Evolutionary conservation across 2,113 vertebrate species (phyloP).

Genomic region (Arvicanthis niloticus): DNA sequence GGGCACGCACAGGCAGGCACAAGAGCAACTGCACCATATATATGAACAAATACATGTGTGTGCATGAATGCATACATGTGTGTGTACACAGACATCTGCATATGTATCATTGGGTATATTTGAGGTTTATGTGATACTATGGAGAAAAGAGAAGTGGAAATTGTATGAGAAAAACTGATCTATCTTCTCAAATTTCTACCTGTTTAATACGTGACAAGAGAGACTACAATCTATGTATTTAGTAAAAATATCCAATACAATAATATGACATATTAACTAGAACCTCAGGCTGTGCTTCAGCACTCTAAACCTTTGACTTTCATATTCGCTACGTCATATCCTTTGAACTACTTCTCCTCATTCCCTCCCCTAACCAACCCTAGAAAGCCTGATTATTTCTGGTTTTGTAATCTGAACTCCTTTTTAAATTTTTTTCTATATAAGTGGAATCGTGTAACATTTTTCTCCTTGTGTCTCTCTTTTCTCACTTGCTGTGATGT

Average conservation of each 20-base stretch:
- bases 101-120: background rate
- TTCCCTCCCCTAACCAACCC: too few relatives aligned
- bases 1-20: background rate
- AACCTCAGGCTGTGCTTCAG: background rate
- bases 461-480: background rate
- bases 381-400: background rate
- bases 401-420: background rate
- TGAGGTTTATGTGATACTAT: background rate
- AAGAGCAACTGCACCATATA: background rate
- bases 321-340: background rate
- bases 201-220: background rate
- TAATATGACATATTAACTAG: background rate
- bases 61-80: background rate
- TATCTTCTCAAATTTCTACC: background rate
- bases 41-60: background rate
- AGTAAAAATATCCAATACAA: background rate
- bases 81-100: background rate
- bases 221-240: constrained; percentile 3
- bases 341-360: background rate
- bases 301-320: background rate
- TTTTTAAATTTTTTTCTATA: background rate
- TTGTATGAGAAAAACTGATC: background rate
- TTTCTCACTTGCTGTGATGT: background rate
- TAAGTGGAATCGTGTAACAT: background rate
- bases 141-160: background rate